A percentile compares a stretch with the other conserved stretches of the same genome.
Conservation (phyloP, 2,888 invertebrate genomes). For the Hirudinaria manillensis region DNA sequence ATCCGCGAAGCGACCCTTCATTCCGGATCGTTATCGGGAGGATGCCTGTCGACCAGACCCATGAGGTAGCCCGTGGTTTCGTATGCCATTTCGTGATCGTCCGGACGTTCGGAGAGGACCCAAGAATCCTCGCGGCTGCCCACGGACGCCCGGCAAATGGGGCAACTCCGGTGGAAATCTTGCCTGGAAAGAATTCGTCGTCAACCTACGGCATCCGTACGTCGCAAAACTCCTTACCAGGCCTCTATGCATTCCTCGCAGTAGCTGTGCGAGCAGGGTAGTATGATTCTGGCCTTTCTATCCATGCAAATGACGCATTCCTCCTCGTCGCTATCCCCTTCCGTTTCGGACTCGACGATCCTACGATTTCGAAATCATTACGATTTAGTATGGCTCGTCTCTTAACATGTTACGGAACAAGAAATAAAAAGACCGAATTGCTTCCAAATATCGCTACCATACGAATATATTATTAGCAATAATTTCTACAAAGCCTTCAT, state of each 20-base stretch:
- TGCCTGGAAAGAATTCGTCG: constrained; percentile 58
- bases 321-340: constrained; percentile 43
- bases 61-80: constrained; percentile 49
- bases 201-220: not conserved
- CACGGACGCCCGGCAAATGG: constrained; percentile 64
- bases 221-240: constrained; percentile 59
- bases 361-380: constrained; percentile 3
- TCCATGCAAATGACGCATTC: constrained; percentile 72
- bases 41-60: constrained; percentile 45
- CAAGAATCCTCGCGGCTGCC: constrained; percentile 62
- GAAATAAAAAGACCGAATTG: no score
- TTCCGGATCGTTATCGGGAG: constrained; percentile 31
- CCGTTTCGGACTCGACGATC: constrained; percentile 24
- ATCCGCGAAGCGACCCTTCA: not conserved
- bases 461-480: no score
- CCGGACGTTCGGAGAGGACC: constrained; percentile 51
- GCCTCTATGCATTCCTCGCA: constrained; percentile 68
- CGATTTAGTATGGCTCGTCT: not conserved
- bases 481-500: no score
- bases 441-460: no score
- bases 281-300: constrained; percentile 63
- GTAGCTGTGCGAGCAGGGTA: constrained; percentile 68
- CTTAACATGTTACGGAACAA: not conserved
- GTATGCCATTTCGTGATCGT: constrained; percentile 46
- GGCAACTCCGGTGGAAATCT: constrained; percentile 66